These are phyloP conservation scores for Zophobas atratus DNA, from an alignment of 1,140 invertebrate genomes.

Conservation along the genomic window DNA sequence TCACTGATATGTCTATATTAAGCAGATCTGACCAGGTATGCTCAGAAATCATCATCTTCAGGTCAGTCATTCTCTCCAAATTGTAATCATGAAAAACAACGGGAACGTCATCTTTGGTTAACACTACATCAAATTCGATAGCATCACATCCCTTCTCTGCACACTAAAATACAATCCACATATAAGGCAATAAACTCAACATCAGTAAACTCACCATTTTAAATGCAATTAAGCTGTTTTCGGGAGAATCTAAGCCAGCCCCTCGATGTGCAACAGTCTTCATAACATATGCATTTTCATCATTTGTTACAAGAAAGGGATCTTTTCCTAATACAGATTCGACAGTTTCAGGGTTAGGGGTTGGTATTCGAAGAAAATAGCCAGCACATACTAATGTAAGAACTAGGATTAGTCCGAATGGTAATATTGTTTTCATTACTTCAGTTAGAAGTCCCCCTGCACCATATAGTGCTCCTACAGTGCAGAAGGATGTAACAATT, in stretches of 20 bases:
- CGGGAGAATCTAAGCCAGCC: slow-evolving; percentile 80
- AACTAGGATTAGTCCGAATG: slow-evolving; percentile 59
- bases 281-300: slow-evolving; percentile 67
- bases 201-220: slow-evolving; percentile 72
- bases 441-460: slow-evolving; percentile 47
- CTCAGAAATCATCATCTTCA: slow-evolving; percentile 71
- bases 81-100: slow-evolving; percentile 83
- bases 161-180: slow-evolving; percentile 72
- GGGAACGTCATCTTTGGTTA: slow-evolving; percentile 81
- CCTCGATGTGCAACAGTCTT: slow-evolving; percentile 78
- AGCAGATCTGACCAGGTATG: slow-evolving; percentile 77
- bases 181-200: background rate
- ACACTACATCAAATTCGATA: slow-evolving; percentile 83
- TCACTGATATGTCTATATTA: slow-evolving; percentile 75
- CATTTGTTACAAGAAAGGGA: slow-evolving; percentile 60
- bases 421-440: slow-evolving; percentile 58
- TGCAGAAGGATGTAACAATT: slow-evolving; percentile 8
- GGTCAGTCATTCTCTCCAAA: slow-evolving; percentile 78
- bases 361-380: slow-evolving; percentile 63
- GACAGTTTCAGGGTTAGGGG: slow-evolving; percentile 63
- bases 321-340: slow-evolving; percentile 69
- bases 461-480: slow-evolving; percentile 36
- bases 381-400: slow-evolving; percentile 52
- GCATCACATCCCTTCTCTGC: slow-evolving; percentile 77
- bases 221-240: slow-evolving; percentile 81